Evolutionary conservation across 2,113 vertebrate species (phyloP).

Genomic region (Epinephelus moara): DNA sequence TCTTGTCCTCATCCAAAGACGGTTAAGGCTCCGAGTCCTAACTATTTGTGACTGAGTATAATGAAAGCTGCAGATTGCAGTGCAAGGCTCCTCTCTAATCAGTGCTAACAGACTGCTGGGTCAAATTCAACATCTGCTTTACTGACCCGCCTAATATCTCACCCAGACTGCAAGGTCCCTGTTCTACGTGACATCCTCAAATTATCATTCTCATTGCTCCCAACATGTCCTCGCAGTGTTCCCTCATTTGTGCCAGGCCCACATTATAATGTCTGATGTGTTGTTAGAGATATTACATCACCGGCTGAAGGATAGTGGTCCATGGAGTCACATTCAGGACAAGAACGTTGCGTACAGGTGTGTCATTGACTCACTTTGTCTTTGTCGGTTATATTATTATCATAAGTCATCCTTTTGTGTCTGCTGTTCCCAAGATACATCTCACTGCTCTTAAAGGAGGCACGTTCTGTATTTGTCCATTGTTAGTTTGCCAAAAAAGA

Average conservation of each 20-base stretch:
- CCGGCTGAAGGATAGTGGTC: not conserved
- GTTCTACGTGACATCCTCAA: not conserved
- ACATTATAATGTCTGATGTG: slow-evolving; percentile 5
- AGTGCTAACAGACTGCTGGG: not conserved
- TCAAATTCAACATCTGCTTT: slow-evolving; percentile 30
- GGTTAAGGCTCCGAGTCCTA: not conserved
- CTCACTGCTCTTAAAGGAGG: not conserved
- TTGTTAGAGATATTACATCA: not conserved
- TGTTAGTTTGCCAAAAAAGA: not conserved
- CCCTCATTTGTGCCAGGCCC: not conserved
- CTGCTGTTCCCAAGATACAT: not conserved
- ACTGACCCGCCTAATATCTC: slow-evolving; percentile 28
- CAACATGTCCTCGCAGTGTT: not conserved
- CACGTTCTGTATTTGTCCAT: not conserved
- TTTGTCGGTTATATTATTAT: not conserved
- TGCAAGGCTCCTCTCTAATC: slow-evolving; percentile 4
- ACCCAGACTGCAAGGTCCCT: not conserved
- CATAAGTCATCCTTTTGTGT: not conserved
- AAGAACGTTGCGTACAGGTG: not conserved
- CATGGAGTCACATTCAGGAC: not conserved
- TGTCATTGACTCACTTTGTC: not conserved
- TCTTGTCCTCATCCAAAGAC: not conserved
- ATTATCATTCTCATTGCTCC: slow-evolving; percentile 11
- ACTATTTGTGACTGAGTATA: slow-evolving; percentile 1
- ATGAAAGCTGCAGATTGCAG: slow-evolving; percentile 19